Evolutionary conservation across 2,797 vertebrate species (phyloP), one percentile per base, ranked within the genome.

Genomic region (Artibeus jamaicensis): DNA sequence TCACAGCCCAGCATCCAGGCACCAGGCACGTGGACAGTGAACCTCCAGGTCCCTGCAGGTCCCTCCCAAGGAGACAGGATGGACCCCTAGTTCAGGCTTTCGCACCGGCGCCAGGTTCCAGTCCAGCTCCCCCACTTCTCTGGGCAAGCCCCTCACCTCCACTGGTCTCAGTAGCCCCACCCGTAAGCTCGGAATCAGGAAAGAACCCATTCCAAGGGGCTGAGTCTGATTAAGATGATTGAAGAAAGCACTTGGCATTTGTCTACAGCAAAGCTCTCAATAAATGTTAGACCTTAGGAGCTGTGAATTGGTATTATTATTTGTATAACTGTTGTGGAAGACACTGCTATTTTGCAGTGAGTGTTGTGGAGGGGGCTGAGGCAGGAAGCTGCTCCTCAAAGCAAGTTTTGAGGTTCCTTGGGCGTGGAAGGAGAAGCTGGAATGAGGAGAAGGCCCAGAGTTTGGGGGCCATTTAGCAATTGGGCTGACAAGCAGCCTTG

Each of bases 101-200:
- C n/a, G 2, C 9, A n/a, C 12, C 14, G 70, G 39, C 2, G 0
- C 3, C 32, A 0, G 24, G 9, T 1, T 34, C 42, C 39, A 0
- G 4, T 7, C 29, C 10, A 7, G 12, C 12, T 68, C 32, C 9
- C 1, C 11, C 10, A 0, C 21, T 0, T 6, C 22, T 62, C 18
- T 0, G 0, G 9, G 39, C 12, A 18, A 44, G 62, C 18, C 10
- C 24, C 65, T 74, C 5, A 3, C 67, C 53, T 21, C n/a, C 29
- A 0, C 46, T 4, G 81, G 24, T 44, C 70, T 42, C 84, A 21
- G 87, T 0, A 16, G 29, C 48, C 37, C 19, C 39, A 42, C 46
- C 78, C 77, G 3, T 22, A 8, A 82, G 82, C n/a, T 26, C 37
- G 62, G 59, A 8, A 32, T 12, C 9, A 62, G 39, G 46, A 11